Evolutionary conservation across 2,888 invertebrate species (phyloP), one percentile per base, ranked within the genome.

Genomic region (Cremastinae sp.): DNA sequence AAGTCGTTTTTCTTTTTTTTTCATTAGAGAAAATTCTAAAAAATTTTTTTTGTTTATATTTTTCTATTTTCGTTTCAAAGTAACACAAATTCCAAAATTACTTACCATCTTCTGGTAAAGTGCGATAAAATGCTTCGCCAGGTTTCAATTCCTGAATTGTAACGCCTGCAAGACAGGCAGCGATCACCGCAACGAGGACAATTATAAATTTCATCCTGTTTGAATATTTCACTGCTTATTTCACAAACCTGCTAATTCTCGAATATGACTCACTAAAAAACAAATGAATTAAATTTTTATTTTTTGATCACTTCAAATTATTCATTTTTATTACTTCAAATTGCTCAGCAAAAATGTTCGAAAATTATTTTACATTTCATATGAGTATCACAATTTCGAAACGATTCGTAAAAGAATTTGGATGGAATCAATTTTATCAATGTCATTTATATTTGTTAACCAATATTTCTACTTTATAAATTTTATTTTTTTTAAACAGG

Each of bases 71-170:
- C n/a, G 20, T 41, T n/a, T 41, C 0, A 56, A 56, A 56, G 43
- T 9, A 14, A n/a, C 9, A 61, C 73, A 51, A 59, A 62, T 28
- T 3, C n/a, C n/a, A 28, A 28, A 28, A 5, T 28, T 3, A 28
- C 28, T 28, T 2, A 83, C 83, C 81, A 12, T 58, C 12, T 69
- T 70, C 49, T 7, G 82, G 81, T 39, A 83, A 18, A 9, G 80
- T 64, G 8, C 70, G 43, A 47, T 81, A 78, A 9, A 82, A 70
- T 43, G 68, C 49, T 70, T 77, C 62, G 35, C 80, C 82, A 0
- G 80, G 75, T 35, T 79, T 64, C 1, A 53, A n/a, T 5, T 35
- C 53, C 14, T 62, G 20, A 0, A 49, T 20, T 0, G 37, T 4
- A 1, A 47, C 55, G 18, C 58, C 28, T 10, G 59, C 66, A 12